These are phyloP conservation scores for Epinotia bilunana DNA, from an alignment of 2,888 invertebrate species.

Conservation along the genomic window DNA sequence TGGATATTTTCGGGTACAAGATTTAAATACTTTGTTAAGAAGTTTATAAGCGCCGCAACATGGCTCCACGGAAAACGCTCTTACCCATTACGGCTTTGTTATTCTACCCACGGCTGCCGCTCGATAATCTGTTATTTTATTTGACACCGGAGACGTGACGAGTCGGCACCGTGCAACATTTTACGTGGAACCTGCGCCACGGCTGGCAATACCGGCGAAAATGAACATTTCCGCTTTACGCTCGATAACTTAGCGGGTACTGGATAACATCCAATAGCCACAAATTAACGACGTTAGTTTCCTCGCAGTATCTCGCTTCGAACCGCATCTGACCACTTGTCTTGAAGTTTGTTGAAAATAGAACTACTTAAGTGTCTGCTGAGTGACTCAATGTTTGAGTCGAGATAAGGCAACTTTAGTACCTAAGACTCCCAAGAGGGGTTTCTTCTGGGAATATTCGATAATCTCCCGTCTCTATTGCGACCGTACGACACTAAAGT, in stretches of 20 bases:
- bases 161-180: slow-evolving; percentile 61
- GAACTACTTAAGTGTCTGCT: slow-evolving; percentile 2
- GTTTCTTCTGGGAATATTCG: slow-evolving; percentile 17
- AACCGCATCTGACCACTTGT: neutral
- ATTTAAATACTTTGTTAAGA: slow-evolving; percentile 60
- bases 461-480: slow-evolving; percentile 37
- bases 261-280: slow-evolving; percentile 9
- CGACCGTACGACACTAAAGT: slow-evolving; percentile 4
- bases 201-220: slow-evolving; percentile 33
- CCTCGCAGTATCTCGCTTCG: neutral
- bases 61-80: slow-evolving; percentile 59
- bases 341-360: neutral
- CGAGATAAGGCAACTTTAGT: slow-evolving; percentile 33
- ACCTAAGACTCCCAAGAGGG: slow-evolving; percentile 18
- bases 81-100: slow-evolving; percentile 60
- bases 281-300: neutral
- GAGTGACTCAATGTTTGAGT: slow-evolving; percentile 21
- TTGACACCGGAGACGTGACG: slow-evolving; percentile 63
- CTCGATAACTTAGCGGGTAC: slow-evolving; percentile 6
- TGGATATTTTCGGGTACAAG: slow-evolving; percentile 43
- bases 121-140: slow-evolving; percentile 74
- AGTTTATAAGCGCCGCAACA: slow-evolving; percentile 60
- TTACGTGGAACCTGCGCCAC: slow-evolving; percentile 51
- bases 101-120: slow-evolving; percentile 62
- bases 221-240: slow-evolving; percentile 33